Base-by-base conservation (phyloP, 2,113 vertebrate species). In the Cyprinodon brontotheroides region DNA sequence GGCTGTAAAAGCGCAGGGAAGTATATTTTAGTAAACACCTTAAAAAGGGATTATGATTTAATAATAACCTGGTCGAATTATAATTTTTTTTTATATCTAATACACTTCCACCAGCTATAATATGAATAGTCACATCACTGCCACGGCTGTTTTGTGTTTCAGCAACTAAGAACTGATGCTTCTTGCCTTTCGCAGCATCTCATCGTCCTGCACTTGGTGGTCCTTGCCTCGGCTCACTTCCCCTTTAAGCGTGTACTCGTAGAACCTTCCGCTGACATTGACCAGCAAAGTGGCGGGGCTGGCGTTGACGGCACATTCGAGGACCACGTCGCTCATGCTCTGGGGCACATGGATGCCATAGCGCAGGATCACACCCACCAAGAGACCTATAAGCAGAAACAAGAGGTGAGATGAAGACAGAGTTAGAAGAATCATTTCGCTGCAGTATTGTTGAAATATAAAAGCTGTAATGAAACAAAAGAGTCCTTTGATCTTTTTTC, bases 131-230 rank as follows among this genome's bases (percentile, higher is more conserved):
- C 7, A 57, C 50, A 57, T n/a, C 20, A 57, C 50, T 57, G 50
- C 17, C 17, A 57, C 17, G n/a, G 50, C n/a, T 2, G 6, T 57
- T 57, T 10, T 57, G 7, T 57, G 50, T 15, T 8, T 57, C 17
- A 57, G 17, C 20, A n/a, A 20, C 20, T 20, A 57, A 57, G 50
- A 53, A 53, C 17, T 8, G 3, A 2, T 53, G 50, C 50, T 0
- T 45, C 93, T 95, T 94, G 95, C 98, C 97, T 98, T 99, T 85
- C 96, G 93, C 69, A 99, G 95, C 96, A 99, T 98, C 89, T 99
- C 97, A 2, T 97, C 96, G 36, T 98, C 96, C 82, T 97, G 95
- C 68, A 97, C 94, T 0, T 97, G 95, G 79, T 96, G 95, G 66
- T 95, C 95, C 79, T 96, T 96, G 59, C 94, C 94, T 15, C 95